A percentile compares a stretch with the other conserved stretches of the same genome.
These are phyloP conservation scores for Mormyrus hasselquistii DNA, from an alignment of 2,797 vertebrate species.

Conservation along the genomic window DNA sequence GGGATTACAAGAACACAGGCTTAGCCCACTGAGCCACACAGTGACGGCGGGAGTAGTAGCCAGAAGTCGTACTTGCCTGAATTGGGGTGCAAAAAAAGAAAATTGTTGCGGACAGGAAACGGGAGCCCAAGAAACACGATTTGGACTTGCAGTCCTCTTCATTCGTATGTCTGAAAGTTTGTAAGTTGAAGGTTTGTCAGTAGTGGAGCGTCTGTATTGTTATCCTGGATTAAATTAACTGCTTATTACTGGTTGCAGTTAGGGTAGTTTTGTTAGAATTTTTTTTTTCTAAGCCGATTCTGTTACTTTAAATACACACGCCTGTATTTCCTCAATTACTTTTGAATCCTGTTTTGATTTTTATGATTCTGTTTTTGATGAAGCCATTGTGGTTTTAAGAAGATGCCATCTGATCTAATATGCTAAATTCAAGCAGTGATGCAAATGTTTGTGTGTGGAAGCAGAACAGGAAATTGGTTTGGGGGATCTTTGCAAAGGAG, in stretches of 20 bases:
- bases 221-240: background rate
- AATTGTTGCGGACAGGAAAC: background rate
- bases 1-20: no score
- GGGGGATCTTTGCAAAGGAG: background rate
- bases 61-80: background rate
- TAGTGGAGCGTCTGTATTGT: background rate
- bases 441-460: background rate
- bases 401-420: background rate
- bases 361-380: background rate
- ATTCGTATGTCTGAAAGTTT: background rate
- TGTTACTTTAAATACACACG: background rate
- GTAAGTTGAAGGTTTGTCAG: background rate
- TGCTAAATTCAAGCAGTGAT: background rate
- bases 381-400: background rate
- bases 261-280: background rate
- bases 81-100: background rate
- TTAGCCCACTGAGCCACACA: no score
- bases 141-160: background rate
- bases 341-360: background rate
- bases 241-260: background rate
- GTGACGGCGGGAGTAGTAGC: background rate
- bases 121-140: background rate
- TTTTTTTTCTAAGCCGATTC: background rate
- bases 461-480: background rate
- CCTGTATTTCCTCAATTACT: background rate